A percentile compares a stretch with the other conserved stretches of the same genome.
phyloP scores from a whole-genome alignment of 1,140 invertebrate species.

The Grapholita molesta region DNA sequence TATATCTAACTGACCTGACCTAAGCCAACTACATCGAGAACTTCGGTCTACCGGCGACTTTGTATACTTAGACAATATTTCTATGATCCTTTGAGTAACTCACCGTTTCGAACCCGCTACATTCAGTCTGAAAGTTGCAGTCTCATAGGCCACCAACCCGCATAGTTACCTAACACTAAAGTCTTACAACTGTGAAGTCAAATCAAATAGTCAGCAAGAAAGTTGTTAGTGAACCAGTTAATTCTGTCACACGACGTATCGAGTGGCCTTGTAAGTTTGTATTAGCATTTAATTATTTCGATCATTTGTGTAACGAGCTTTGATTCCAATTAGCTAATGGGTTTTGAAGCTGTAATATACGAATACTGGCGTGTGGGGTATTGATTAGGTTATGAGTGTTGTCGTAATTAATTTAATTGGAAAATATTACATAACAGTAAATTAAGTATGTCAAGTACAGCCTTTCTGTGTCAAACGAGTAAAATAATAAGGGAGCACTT shows the following conservation, averaged over 20 bases:
- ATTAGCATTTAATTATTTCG: background rate
- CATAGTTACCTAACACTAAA: background rate
- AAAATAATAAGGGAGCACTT: too few relatives aligned
- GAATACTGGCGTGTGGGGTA: background rate
- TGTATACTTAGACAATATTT: too few relatives aligned
- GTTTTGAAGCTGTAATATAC: background rate
- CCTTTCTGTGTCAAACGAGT: too few relatives aligned
- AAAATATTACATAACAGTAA: background rate
- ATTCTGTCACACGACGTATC: background rate
- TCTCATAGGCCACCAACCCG: too few relatives aligned
- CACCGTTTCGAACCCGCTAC: too few relatives aligned
- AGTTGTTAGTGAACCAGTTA: background rate
- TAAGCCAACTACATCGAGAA: too few relatives aligned
- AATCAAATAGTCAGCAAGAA: background rate
- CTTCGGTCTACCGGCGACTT: too few relatives aligned
- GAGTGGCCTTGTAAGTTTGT: background rate
- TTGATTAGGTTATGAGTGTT: background rate
- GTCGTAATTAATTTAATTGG: background rate
- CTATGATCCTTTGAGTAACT: too few relatives aligned
- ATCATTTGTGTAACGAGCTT: background rate
- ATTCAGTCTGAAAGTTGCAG: too few relatives aligned
- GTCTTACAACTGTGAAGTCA: background rate
- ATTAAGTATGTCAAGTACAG: too few relatives aligned
- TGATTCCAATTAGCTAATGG: slow-evolving; percentile 4
- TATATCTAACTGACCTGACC: too few relatives aligned